Percentiles rank a stretch among this genome's conserved stretches.
phyloP scores from a whole-genome alignment of 2,797 vertebrate species.

The Erpetoichthys calabaricus region DNA sequence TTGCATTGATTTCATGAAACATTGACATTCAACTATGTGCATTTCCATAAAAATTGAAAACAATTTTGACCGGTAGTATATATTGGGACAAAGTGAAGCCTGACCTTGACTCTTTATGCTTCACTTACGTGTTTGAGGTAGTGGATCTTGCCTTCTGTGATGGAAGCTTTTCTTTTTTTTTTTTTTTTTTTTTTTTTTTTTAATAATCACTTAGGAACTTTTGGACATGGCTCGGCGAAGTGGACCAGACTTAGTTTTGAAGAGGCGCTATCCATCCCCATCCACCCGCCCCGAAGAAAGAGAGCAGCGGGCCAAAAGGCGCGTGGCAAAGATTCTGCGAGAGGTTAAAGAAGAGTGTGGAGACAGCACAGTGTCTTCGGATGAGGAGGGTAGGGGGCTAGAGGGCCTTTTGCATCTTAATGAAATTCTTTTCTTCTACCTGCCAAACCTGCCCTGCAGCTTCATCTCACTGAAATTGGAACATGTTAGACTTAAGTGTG shows the following conservation, averaged over 20 bases:
- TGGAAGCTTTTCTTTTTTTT: too few relatives aligned
- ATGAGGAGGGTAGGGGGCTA: slow-evolving; percentile 83
- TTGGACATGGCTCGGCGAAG: slow-evolving; percentile 73
- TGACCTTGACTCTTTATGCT: too few relatives aligned
- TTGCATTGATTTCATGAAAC: too few relatives aligned
- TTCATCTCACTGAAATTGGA: neutral
- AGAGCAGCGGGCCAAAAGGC: slow-evolving; percentile 62
- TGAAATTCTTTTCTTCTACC: slow-evolving; percentile 22
- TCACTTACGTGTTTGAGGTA: too few relatives aligned
- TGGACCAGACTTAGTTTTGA: slow-evolving; percentile 59
- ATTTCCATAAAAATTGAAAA: too few relatives aligned
- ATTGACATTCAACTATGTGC: too few relatives aligned
- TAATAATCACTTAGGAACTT: slow-evolving; percentile 77
- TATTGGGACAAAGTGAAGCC: too few relatives aligned
- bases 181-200: too few relatives aligned
- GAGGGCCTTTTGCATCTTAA: slow-evolving; percentile 17
- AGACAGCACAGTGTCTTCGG: slow-evolving; percentile 79
- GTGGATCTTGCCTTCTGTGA: too few relatives aligned
- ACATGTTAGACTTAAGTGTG: neutral
- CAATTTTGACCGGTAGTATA: too few relatives aligned
- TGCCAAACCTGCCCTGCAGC: slow-evolving; percentile 26
- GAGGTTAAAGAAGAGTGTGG: slow-evolving; percentile 88
- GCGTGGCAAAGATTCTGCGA: slow-evolving; percentile 71
- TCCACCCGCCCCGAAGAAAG: slow-evolving; percentile 59
- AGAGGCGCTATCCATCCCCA: slow-evolving; percentile 40